Conservation (phyloP, 2,888 invertebrate genomes). For the Tetranychus truncatus region DNA sequence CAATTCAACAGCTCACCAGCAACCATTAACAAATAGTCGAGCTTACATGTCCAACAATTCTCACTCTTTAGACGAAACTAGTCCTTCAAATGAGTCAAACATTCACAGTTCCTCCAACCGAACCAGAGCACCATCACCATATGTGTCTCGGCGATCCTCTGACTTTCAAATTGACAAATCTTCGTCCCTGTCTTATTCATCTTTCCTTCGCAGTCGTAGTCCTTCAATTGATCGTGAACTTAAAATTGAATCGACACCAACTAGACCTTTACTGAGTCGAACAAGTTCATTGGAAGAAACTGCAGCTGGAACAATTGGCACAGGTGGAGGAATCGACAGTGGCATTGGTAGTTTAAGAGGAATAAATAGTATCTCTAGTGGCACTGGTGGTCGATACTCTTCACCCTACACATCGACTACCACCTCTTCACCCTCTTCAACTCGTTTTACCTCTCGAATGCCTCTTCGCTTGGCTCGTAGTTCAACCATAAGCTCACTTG, state of each 20-base stretch:
- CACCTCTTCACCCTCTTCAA: not conserved
- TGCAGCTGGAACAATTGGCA: not conserved
- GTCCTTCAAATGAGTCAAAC: not conserved
- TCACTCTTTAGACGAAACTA: not conserved
- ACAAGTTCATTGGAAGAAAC: slow-evolving; percentile 2
- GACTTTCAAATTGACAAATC: not conserved
- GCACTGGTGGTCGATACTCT: not conserved
- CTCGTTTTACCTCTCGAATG: not conserved
- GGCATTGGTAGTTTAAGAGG: not conserved
- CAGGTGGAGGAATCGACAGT: not conserved
- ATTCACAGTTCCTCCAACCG: not conserved
- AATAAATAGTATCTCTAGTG: not conserved
- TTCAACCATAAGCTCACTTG: slow-evolving; percentile 5
- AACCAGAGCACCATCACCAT: not conserved
- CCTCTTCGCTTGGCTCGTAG: slow-evolving; percentile 2
- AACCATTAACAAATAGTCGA: not conserved
- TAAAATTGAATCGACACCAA: not conserved
- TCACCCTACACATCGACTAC: not conserved
- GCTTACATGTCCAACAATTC: not conserved
- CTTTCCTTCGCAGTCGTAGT: not conserved
- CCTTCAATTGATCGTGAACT: slow-evolving; percentile 7
- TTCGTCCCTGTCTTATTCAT: not conserved
- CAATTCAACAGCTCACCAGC: not conserved
- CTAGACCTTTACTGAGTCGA: not conserved
- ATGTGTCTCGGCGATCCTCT: not conserved